Base-by-base conservation (phyloP, 2,888 invertebrate genomes). In the Mythimna loreyi region DNA sequence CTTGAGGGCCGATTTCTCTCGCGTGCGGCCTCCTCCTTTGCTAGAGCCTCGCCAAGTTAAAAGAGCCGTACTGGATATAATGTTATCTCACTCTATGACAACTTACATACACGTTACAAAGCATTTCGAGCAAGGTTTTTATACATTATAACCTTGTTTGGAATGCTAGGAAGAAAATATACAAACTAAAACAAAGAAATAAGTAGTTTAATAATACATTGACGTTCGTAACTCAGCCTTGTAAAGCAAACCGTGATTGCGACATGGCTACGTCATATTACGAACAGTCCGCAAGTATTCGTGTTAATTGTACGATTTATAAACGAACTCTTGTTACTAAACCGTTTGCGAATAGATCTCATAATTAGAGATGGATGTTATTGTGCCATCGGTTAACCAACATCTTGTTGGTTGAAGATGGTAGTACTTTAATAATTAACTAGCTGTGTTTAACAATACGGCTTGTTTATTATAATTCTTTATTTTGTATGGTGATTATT, bases 271-370 rank as follows among this genome's bases (percentile, higher is more conserved):
- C 72, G 72, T 72, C 67, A 67, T 33, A n/a, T 25, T 2, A 16
- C 9, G 33, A 57, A 45, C 21, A 57, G 47, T 71, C 59, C 57
- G 74, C 72, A 75, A 68, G 73, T 76, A 82, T 84, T 85, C 74
- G 78, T 84, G 84, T 85, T 71, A 87, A 86, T 85, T 74, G 69
- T 77, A 72, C 75, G 21, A 77, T 85, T 85, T 83, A 72, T 86
- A 80, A 85, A 85, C 81, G 75, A 72, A 77, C 33, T 56, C 67
- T 75, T 78, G 61, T 80, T 73, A 70, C 77, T 69, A 75, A 75
- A 81, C 69, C 73, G 70, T 76, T 73, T 67, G 52, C 67, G 70
- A 67, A 77, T 77, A 68, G 50, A 72, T 55, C 67, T 80, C 67
- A 36, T 74, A 66, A 72, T 72, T 77, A 68, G n/a, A 59, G 56